Conservation (phyloP, 2,113 vertebrate genomes). For the Neoarius graeffei region DNA sequence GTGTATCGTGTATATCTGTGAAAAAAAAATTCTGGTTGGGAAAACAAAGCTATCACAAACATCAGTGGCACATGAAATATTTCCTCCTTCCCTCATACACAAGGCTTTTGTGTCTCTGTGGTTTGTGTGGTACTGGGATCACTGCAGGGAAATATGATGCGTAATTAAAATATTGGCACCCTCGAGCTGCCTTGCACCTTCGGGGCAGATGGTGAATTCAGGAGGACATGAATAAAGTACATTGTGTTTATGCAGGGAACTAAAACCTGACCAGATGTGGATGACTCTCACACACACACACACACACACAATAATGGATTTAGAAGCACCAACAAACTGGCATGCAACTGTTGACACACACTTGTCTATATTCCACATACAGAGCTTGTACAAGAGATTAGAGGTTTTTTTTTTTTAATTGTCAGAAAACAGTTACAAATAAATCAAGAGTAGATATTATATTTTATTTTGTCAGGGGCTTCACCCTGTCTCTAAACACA, state of each 20-base stretch:
- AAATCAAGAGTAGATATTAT: background rate
- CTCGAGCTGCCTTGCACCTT: slow-evolving; percentile 46
- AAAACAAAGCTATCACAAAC: background rate
- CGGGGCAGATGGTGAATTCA: slow-evolving; percentile 63
- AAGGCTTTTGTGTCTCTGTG: background rate
- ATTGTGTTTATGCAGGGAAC: slow-evolving; percentile 4
- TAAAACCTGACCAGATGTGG: slow-evolving; percentile 64
- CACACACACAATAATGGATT: slow-evolving; percentile 10
- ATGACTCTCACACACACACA: slow-evolving; percentile 40
- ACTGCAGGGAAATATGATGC: slow-evolving; percentile 30
- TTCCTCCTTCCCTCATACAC: background rate
- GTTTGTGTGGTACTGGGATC: background rate
- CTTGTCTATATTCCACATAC: background rate
- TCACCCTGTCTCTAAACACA: background rate
- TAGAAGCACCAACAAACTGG: background rate
- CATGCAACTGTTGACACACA: background rate
- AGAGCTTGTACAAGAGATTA: background rate
- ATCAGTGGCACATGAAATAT: background rate
- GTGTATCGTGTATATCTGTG: background rate
- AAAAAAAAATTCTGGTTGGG: background rate
- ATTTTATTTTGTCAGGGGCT: background rate
- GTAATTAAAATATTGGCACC: background rate
- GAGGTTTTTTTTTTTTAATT: background rate
- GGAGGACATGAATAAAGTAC: slow-evolving; percentile 18
- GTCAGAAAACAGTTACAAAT: background rate